Evolutionary conservation across 2,113 vertebrate genomes (phyloP), one percentile per base, ranked within the genome.

Genomic region (Crypturellus undulatus): DNA sequence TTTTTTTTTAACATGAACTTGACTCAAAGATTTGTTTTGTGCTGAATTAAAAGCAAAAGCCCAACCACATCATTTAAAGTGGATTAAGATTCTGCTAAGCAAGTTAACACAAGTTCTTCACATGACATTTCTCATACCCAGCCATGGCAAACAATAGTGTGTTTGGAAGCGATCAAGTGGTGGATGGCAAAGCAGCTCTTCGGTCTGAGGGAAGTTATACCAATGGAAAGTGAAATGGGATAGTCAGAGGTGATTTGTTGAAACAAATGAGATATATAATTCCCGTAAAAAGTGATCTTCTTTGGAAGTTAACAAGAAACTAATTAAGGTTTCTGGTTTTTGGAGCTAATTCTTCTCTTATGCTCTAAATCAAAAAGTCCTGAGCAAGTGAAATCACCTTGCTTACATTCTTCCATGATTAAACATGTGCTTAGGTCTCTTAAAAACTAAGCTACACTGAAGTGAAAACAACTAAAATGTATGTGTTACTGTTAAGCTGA

Each of bases 141-240:
- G 20, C 1, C 9, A 1, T 24, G 47, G 14, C 20, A 63, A 76
- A 54, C 0, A 0, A 8, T 14, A 36, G 3, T 51, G 34, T 16
- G 15, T 67, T 30, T 58, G 15, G 51, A 24, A 71, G 5, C 5
- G 0, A 18, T 56, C 17, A 62, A 72, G 38, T n/a, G 7, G 28
- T 16, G 42, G 40, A 11, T 32, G 43, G 12, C 45, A 80, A 62
- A 62, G 16, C 9, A 73, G 19, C 8, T 54, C 13, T 49, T 81
- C 22, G 24, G 22, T n/a, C 8, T 67, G 25, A 26, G 10, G 21
- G 9, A 77, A 52, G 10, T 14, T 68, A 6, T 24, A 45, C 17
- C 22, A 87, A 25, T 64, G 21, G 32, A 63, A 81, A 2, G 9
- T 36, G 62, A 77, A 91, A 59, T 72, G 21, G 6, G 15, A 52